Percentiles rank a stretch among this genome's conserved stretches.
Conservation (phyloP, 2,888 invertebrate species). For the Platynereis dumerilii region DNA sequence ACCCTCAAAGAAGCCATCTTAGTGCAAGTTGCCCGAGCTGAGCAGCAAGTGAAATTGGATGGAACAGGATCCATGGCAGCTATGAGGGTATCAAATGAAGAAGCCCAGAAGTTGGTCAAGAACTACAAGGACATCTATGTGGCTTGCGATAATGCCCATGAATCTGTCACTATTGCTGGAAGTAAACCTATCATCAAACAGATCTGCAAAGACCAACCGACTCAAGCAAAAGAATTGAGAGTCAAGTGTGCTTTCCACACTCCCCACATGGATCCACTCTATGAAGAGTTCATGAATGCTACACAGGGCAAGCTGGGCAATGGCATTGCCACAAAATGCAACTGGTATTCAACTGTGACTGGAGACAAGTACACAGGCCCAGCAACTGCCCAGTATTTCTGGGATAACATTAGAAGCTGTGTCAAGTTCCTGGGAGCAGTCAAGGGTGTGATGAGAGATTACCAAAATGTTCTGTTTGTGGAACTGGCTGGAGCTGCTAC, state of each 20-base stretch:
- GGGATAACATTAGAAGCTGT: constrained; percentile 26
- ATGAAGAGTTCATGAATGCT: constrained; percentile 21
- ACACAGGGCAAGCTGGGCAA: constrained; percentile 18
- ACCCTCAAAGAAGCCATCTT: constrained; percentile 27
- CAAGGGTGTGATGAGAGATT: constrained; percentile 21
- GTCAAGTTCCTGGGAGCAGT: constrained; percentile 27
- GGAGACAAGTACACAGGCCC: constrained; percentile 3
- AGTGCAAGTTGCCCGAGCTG: constrained; percentile 18
- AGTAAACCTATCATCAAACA: constrained; percentile 17
- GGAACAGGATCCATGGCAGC: constrained; percentile 36
- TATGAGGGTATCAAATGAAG: constrained; percentile 18
- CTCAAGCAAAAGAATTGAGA: constrained; percentile 24
- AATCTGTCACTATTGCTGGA: constrained; percentile 31
- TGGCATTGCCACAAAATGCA: not conserved
- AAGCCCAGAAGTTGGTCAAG: constrained; percentile 18
- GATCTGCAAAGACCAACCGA: constrained; percentile 20
- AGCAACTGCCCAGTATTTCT: constrained; percentile 24
- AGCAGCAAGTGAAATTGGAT: constrained; percentile 15
- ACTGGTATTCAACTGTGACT: constrained; percentile 24
- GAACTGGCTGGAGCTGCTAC: constrained; percentile 26
- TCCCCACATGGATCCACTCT: constrained; percentile 20
- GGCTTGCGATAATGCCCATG: constrained; percentile 31
- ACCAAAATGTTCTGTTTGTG: constrained; percentile 23
- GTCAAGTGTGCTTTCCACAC: constrained; percentile 33
- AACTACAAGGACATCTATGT: constrained; percentile 25